Evolutionary conservation across 2,797 vertebrate genomes (phyloP), one percentile per base, ranked within the genome.

Genomic region (Sardinella longiceps): DNA sequence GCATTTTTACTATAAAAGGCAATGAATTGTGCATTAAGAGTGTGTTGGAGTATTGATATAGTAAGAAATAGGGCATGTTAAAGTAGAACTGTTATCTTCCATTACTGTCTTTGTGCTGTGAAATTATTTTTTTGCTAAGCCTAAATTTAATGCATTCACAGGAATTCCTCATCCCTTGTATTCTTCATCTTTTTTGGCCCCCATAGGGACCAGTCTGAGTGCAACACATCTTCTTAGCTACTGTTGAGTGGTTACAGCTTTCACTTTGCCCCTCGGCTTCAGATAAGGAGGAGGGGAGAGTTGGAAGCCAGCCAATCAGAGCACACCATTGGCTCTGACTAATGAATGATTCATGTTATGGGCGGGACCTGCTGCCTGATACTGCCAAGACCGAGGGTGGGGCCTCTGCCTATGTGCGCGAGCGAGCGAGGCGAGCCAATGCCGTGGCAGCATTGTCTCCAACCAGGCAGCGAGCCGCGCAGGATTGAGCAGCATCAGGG

Each of bases 311-410:
- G 83, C 91, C 91, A 93, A 91, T 93, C 90, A 87, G 56, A 87
- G 87, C 86, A 87, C 89, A 86, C 90, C 90, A 87, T 87, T 90
- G 81, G 90, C 86, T 85, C 84, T 80, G 88, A 89, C 84, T 93
- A 88, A 91, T 94, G 87, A 94, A 94, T 95, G 90, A 94, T 94
- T 93, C 90, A 95, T 87, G 2, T 20, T 56, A 91, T 89, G 89
- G 90, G 92, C 20, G 87, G 92, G 90, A 85, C 86, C 88, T 88
- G 83, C 88, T 88, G 89, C 66, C 80, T 82, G 77, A 84, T 84
- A 80, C 3, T 86, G 45, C 60, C 66, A 48, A 81, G 60, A 14
- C 37, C 81, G 82, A n/a, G 66, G 81, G 84, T 58, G 37, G 39
- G 12, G 83, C n/a, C n/a, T 70, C 6, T 48, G 50, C 74, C 25